phyloP scores from a whole-genome alignment of 2,113 vertebrate genomes.

The Brachyhypopomus gauderio region DNA sequence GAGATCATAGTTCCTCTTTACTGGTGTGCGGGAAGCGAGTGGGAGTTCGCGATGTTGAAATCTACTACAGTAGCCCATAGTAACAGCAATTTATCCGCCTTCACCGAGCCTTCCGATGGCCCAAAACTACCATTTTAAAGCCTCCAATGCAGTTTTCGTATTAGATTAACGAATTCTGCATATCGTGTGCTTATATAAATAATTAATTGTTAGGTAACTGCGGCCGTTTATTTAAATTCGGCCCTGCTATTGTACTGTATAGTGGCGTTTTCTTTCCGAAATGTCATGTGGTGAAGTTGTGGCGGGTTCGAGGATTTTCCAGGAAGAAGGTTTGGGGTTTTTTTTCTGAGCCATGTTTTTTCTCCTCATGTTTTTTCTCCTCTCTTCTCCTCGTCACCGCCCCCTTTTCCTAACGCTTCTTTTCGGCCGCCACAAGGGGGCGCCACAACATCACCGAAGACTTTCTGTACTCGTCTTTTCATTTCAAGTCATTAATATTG shows the following conservation, averaged over 20 bases:
- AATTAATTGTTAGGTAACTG: background rate
- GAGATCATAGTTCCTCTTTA: constrained; percentile 68
- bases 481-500: no score
- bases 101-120: background rate
- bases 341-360: constrained; percentile 60
- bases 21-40: constrained; percentile 67
- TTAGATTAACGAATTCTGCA: background rate
- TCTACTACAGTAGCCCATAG: constrained; percentile 20
- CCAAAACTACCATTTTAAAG: background rate
- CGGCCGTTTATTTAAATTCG: constrained; percentile 40
- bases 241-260: constrained; percentile 44
- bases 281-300: constrained; percentile 81
- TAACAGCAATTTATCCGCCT: background rate
- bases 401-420: constrained; percentile 24
- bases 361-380: constrained; percentile 60
- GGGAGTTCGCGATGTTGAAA: constrained; percentile 69
- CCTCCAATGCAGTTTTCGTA: background rate
- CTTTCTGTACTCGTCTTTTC: no score
- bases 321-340: constrained; percentile 79
- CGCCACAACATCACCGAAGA: constrained; percentile 27
- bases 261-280: constrained; percentile 69
- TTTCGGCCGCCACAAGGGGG: constrained; percentile 53
- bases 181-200: constrained; percentile 28
- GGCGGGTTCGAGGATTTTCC: constrained; percentile 77
- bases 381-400: constrained; percentile 56